These are phyloP conservation scores for Ctenomys sociabilis DNA, from an alignment of 2,113 vertebrate genomes.

Conservation along the genomic window DNA sequence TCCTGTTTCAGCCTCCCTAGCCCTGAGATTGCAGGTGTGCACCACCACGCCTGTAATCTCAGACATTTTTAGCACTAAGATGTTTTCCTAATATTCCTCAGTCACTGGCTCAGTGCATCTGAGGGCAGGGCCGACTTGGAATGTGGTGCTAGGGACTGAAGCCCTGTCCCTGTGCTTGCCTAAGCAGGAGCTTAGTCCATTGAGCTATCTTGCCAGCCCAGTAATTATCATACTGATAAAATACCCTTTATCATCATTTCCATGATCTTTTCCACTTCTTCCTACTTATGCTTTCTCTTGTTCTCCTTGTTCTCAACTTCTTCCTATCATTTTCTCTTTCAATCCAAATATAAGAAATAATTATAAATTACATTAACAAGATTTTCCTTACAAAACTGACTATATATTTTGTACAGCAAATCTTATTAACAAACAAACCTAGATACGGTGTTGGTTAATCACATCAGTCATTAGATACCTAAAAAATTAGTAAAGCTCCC, in stretches of 20 bases:
- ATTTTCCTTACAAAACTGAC: not conserved
- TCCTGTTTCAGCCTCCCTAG: too few species aligned
- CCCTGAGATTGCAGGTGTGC: too few species aligned
- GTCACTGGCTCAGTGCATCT: too few species aligned
- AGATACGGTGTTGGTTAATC: not conserved
- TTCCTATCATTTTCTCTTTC: not conserved
- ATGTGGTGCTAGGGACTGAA: too few species aligned
- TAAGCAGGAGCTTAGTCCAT: too few species aligned
- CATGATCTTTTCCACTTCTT: too few species aligned
- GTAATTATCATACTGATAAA: not conserved
- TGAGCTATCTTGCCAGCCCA: too few species aligned
- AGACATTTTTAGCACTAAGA: too few species aligned
- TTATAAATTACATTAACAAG: not conserved
- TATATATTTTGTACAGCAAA: not conserved
- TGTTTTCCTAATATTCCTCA: too few species aligned
- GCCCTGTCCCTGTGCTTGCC: too few species aligned
- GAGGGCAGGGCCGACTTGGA: too few species aligned
- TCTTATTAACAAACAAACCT: not conserved
- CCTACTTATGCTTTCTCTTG: not conserved
- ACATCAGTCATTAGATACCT: not conserved
- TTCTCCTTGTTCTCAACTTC: not conserved
- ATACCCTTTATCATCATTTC: not conserved
- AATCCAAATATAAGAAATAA: not conserved
- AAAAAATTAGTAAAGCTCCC: not conserved
- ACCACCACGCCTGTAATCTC: too few species aligned